Evolutionary conservation across 2,888 invertebrate species (phyloP), one percentile per base, ranked within the genome.

Genomic region (Zhuqinia jingwanae): DNA sequence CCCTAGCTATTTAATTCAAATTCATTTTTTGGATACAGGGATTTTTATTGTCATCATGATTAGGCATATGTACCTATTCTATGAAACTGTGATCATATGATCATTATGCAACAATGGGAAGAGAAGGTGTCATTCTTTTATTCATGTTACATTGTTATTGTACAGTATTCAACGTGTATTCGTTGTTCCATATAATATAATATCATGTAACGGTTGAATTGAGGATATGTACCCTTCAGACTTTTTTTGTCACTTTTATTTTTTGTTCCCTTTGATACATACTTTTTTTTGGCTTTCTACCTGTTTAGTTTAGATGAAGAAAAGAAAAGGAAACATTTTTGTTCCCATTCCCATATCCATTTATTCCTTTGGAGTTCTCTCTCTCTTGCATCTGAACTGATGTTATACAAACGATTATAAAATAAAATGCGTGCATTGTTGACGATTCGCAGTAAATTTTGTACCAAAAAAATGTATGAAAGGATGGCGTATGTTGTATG

Each of bases 1-100:
- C n/a, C n/a, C n/a, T 11, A 53, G 20, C 78, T 78, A 65, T 77
- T 84, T 84, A 78, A 78, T 78, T 84, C 70, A 78, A 76, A 78
- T 70, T 84, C 70, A 70, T 84, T 56, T 50, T n/a, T 50, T 84
- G 77, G 58, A 70, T 36, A 65, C 25, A 53, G 45, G 60, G 60
- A 11, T n/a, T 60, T 25, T 60, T 27, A 25, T 22, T 60, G 60
- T 81, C 73, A 81, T 68, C n/a, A n/a, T n/a, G 2, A 50, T 50
- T 50, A 50, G n/a, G n/a, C 22, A 56, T 13, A 56, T 56, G 56
- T 56, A n/a, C n/a, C n/a, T 56, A 47, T 47, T 56, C 17, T 20
- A 10, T 17, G n/a, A 20, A n/a, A 2, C 17, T 56, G n/a, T 56
- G 56, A 8, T 17, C 20, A 20, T 42, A 8, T n/a, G 56, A 56